phyloP scores from a whole-genome alignment of 1,140 invertebrate genomes.

The Drosophila hydei region DNA sequence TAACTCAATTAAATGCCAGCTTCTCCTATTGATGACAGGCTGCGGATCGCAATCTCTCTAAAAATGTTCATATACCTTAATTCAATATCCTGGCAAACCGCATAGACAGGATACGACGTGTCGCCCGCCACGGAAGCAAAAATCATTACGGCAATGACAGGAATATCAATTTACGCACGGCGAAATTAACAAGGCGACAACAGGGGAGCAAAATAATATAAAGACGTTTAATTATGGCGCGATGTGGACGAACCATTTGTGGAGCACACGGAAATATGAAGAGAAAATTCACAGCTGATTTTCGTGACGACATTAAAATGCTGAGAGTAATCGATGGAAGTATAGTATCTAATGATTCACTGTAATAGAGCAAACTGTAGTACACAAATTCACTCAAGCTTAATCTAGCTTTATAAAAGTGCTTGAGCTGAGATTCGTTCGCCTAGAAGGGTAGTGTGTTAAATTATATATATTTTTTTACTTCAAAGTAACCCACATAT shows the following conservation, averaged over 20 bases:
- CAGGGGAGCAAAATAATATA: constrained; percentile 24
- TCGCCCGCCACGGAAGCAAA: constrained; percentile 59
- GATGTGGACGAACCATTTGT: constrained; percentile 20
- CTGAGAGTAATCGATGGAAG: too few relatives aligned
- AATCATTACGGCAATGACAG: constrained; percentile 76
- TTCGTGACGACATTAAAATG: not conserved
- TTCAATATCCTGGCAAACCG: constrained; percentile 77
- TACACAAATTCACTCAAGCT: too few relatives aligned
- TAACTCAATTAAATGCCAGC: constrained; percentile 75
- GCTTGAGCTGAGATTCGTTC: too few relatives aligned
- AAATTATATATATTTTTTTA: too few relatives aligned
- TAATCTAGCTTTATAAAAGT: too few relatives aligned
- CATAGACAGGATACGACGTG: constrained; percentile 58
- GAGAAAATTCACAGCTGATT: constrained; percentile 10
- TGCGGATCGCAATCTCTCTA: constrained; percentile 57
- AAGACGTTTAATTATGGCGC: constrained; percentile 62
- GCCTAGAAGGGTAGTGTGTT: too few relatives aligned
- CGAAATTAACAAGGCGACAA: constrained; percentile 19
- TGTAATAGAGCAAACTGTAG: too few relatives aligned
- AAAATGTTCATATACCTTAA: constrained; percentile 71
- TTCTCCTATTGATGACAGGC: constrained; percentile 56
- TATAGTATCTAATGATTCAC: too few relatives aligned
- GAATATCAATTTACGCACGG: constrained; percentile 77
- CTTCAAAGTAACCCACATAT: too few relatives aligned
- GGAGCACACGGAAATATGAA: not conserved